These are phyloP conservation scores for Halocynthia aurantium DNA, from an alignment of 23 tunicate species.

Conservation along the genomic window DNA sequence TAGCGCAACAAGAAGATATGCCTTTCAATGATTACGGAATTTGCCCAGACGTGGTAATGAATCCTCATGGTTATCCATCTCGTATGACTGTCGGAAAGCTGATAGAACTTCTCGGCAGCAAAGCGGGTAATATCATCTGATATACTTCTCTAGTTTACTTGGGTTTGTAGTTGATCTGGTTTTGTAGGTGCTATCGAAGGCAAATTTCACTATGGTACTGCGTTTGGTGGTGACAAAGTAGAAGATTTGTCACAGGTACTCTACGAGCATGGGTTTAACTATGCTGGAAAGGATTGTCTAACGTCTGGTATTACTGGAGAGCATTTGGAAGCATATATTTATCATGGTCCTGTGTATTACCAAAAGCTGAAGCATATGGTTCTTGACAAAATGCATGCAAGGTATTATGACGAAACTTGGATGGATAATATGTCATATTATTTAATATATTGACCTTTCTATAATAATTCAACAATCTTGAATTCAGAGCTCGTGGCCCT, in stretches of 20 bases:
- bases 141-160: neutral
- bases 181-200: conserved; percentile 78
- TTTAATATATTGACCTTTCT: neutral
- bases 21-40: conserved; percentile 96
- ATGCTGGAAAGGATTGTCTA: conserved; percentile 83
- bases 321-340: conserved; percentile 91
- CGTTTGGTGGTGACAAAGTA: conserved; percentile 92
- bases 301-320: conserved; percentile 97
- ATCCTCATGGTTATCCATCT: conserved; percentile 98
- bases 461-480: neutral
- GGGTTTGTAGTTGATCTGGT: neutral
- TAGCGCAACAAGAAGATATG: conserved; percentile 87
- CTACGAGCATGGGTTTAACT: conserved; percentile 83
- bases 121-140: conserved; percentile 65
- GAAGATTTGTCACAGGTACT: conserved; percentile 76
- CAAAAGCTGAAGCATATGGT: conserved; percentile 99
- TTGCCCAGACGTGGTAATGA: conserved; percentile 97
- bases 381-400: conserved; percentile 97
- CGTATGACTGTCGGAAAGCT: conserved; percentile 99
- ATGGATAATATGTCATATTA: neutral
- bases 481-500: conserved; percentile 71
- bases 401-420: neutral
- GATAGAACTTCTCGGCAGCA: conserved; percentile 92
- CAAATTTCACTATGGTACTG: conserved; percentile 93
- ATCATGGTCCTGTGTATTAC: conserved; percentile 94